These are phyloP conservation scores for Hypselothyrea guttata DNA, from an alignment of 2,888 invertebrate genomes.

Conservation along the genomic window DNA sequence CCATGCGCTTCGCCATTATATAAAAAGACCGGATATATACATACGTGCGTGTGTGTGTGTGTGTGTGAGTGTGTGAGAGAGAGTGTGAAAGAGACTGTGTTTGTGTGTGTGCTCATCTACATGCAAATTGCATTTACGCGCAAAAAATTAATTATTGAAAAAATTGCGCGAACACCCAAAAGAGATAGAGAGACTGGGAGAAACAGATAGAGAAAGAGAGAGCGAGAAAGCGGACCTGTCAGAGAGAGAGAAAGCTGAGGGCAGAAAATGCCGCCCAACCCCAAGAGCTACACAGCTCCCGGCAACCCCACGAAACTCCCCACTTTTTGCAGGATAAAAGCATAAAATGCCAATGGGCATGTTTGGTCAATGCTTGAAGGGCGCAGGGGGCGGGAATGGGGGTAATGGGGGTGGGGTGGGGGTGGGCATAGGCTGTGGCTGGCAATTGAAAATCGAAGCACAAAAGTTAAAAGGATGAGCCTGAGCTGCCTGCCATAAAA, in stretches of 20 bases:
- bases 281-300: neutral
- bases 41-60: constrained; percentile 4
- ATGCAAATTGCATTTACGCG: constrained; percentile 77
- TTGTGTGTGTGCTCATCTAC: constrained; percentile 44
- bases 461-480: constrained; percentile 67
- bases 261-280: constrained; percentile 15
- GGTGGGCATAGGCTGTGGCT: constrained; percentile 33
- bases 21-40: constrained; percentile 2
- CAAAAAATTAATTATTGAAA: constrained; percentile 77
- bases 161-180: constrained; percentile 58
- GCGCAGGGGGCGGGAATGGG: constrained; percentile 4
- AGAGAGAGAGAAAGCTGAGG: constrained; percentile 21
- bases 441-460: constrained; percentile 67
- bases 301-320: constrained; percentile 6
- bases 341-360: constrained; percentile 30
- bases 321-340: constrained; percentile 10
- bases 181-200: neutral
- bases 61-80: constrained; percentile 16
- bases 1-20: constrained; percentile 7
- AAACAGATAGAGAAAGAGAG: no score
- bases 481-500: neutral
- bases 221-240: no score
- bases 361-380: constrained; percentile 29
- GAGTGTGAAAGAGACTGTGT: no score
- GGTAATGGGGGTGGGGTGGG: constrained; percentile 1